Base-by-base conservation (phyloP, 2,888 invertebrate genomes). In the Selenia dentaria region DNA sequence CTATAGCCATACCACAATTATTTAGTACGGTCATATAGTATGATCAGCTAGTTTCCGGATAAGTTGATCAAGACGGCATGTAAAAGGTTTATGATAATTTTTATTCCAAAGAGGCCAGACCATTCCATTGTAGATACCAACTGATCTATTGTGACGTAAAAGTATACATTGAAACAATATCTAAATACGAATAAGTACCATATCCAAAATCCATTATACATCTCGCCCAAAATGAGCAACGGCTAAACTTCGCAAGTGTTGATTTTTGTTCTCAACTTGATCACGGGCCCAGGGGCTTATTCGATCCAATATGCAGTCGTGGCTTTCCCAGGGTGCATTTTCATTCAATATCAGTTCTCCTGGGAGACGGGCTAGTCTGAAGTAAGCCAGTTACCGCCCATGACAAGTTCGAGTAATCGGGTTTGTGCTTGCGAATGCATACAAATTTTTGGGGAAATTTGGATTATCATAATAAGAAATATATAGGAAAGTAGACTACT, bases 241-340 rank as follows among this genome's bases (percentile, higher is more conserved):
- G 11, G 32, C 28, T 27, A 32, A 18, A 3, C 43, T n/a, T 10
- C 6, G 9, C 18, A 68, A 77, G 79, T 89, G 89, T 89, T 89
- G 88, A 89, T 89, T 89, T 89, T 88, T 82, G 81, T 87, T 76
- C 88, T 89, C 79, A 88, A 58, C 71, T 34, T n/a, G 9, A 63
- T 62, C 67, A 8, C 8, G 2, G 22, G 2, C 22, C 22, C 48
- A 51, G 43, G 42, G 38, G 41, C 24, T 46, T 39, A 13, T 13
- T 13, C 26, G 8, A 37, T 36, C 59, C 51, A 52, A 41, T 48
- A 37, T 35, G 24, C 43, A 50, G 59, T 58, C 57, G 47, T 62
- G 63, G 13, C 60, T 74, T 83, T 83, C 85, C 83, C 84, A 81
- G 50, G 63, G 35, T 66, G 65, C 25, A 10, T 9, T 10, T 9